Conservation (phyloP, 2,888 invertebrate genomes). For the Ectemnius lituratus region DNA sequence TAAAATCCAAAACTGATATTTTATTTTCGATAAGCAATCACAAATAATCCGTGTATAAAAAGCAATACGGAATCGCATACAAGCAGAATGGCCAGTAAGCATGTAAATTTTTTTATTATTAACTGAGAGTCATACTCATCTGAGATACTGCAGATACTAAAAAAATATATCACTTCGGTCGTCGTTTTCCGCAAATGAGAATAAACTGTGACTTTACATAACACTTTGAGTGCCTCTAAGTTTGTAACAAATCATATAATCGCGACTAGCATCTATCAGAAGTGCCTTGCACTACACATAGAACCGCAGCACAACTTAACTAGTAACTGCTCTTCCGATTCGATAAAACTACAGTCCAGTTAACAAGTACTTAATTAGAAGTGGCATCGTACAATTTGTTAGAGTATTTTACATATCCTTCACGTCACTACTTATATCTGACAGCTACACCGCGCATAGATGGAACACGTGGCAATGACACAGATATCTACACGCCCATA, state of each 20-base stretch:
- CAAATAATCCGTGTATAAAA: constrained; percentile 51
- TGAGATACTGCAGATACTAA: constrained; percentile 20
- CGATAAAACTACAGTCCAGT: too few relatives aligned
- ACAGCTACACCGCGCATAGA: not conserved
- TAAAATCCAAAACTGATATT: constrained; percentile 54
- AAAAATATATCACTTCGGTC: constrained; percentile 14
- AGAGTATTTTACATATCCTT: not conserved
- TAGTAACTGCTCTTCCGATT: too few relatives aligned
- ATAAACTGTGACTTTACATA: not conserved
- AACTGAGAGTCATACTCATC: constrained; percentile 34
- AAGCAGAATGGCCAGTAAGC: constrained; percentile 48
- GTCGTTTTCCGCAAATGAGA: too few relatives aligned
- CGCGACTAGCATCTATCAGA: too few relatives aligned
- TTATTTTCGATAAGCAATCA: constrained; percentile 61
- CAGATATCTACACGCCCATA: constrained; percentile 1
- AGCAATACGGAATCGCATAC: constrained; percentile 41
- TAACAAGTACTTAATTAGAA: too few relatives aligned
- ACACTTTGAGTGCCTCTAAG: constrained; percentile 6
- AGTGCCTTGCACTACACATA: too few relatives aligned
- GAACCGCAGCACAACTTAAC: too few relatives aligned
- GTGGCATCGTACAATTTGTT: too few relatives aligned
- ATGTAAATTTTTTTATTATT: constrained; percentile 26
- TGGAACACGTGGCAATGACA: constrained; percentile 4
- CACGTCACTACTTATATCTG: not conserved
- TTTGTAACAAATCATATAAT: constrained; percentile 1